Evolutionary conservation across 2,888 invertebrate genomes (phyloP), one percentile per base, ranked within the genome.

Genomic region (Heteromyza rotundicornis): DNA sequence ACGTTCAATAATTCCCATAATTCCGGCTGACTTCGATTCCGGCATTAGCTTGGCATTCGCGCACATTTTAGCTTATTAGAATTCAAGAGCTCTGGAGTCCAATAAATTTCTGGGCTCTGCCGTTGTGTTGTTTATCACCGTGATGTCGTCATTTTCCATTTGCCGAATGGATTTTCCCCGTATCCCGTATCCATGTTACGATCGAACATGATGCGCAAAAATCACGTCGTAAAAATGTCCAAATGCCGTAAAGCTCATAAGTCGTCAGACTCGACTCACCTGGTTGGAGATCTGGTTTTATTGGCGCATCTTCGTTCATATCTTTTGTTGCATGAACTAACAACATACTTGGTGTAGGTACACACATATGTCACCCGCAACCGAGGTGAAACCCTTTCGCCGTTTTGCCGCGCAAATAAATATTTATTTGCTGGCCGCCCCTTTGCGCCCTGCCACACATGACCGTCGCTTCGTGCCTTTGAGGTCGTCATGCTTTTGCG

Each of bases 191-290:
- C 19, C 8, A 2, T 17, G 14, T 2, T 19, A 14, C 8, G 35
- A 16, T 50, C 40, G 16, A 35, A 54, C 47, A 54, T 53, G 57
- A 59, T 35, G 58, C 49, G 44, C 64, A 69, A 56, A 79, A 79
- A 75, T 78, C 76, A 76, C 72, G 74, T 79, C 80, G 80, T 79
- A 79, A 79, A 79, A 80, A 76, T 76, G 75, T 78, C 75, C 73
- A 74, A 78, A 78, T 75, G 72, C 71, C 69, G 67, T 68, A 75
- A 78, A 79, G 79, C 79, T 74, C 76, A 77, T 76, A 79, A 80
- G 79, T 75, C 74, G 71, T 70, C 5, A 63, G 60, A 14, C 10
- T 60, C 69, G 65, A 67, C 65, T 70, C 70, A 67, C 68, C 66
- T 65, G 47, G 22, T 61, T 64, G 67, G 64, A 63, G 61, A 60